Evolutionary conservation across 2,888 invertebrate species (phyloP).

Genomic region (Zele albiditarsus): DNA sequence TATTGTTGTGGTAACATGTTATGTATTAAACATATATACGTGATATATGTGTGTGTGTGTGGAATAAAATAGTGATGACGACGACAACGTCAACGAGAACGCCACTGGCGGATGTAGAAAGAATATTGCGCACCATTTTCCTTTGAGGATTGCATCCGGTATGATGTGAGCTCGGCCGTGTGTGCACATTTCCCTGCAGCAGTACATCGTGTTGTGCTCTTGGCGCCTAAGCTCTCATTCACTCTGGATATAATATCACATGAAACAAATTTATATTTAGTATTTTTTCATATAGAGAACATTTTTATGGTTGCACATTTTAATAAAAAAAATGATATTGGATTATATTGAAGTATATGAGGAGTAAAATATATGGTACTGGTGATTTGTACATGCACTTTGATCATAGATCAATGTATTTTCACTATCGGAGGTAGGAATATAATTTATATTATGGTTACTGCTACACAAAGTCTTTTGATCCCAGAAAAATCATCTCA

Average conservation of each 20-base stretch:
- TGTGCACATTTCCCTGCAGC: not conserved
- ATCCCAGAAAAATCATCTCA: no score
- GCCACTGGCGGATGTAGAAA: conserved; percentile 3
- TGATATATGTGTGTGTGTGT: conserved; percentile 9
- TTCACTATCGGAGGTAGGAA: no score
- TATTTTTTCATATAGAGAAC: no score
- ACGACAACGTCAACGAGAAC: not conserved
- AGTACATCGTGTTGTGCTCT: not conserved
- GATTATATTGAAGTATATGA: no score
- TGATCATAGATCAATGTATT: no score
- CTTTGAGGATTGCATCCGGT: conserved; percentile 52
- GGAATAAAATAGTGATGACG: conserved; percentile 13
- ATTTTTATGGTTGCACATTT: no score
- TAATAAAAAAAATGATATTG: no score
- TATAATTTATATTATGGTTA: no score
- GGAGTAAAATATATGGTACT: no score
- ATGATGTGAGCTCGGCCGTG: conserved; percentile 39
- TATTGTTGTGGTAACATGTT: not conserved
- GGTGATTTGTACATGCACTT: no score
- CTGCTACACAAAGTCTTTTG: no score
- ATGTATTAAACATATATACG: not conserved
- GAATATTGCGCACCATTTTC: conserved; percentile 48
- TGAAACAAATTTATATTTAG: not conserved
- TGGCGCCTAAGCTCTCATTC: no score
- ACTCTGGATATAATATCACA: not conserved